A percentile compares a stretch with the other conserved stretches of the same genome.
Conservation (phyloP, 2,113 vertebrate species). For the Sprattus sprattus region DNA sequence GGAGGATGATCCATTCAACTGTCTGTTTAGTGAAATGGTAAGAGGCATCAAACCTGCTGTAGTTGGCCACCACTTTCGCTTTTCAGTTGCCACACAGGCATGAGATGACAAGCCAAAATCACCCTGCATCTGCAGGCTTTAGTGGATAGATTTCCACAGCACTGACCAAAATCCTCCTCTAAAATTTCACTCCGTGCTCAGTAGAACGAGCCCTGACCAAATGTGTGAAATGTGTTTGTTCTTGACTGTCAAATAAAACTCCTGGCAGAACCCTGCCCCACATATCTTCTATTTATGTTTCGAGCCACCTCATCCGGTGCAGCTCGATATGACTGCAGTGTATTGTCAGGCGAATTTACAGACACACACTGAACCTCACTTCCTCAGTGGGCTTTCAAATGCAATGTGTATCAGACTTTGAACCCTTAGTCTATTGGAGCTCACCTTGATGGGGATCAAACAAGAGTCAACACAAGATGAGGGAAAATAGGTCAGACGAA, state of each 20-base stretch:
- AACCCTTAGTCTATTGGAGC: background rate
- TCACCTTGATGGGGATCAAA: no score
- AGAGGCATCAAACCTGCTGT: conserved; percentile 46
- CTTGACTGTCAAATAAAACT: background rate
- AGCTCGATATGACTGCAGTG: background rate
- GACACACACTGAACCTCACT: background rate
- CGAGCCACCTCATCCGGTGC: background rate
- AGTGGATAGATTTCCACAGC: background rate
- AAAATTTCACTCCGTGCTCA: background rate
- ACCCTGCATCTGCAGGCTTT: background rate
- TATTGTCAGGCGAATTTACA: background rate
- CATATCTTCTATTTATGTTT: background rate
- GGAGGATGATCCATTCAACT: conserved; percentile 80
- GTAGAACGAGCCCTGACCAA: background rate
- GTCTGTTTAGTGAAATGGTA: conserved; percentile 92
- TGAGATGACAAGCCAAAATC: background rate
- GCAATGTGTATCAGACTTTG: background rate
- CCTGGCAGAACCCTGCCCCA: background rate
- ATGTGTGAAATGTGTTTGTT: background rate
- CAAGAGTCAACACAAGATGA: no score
- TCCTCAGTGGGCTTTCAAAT: background rate
- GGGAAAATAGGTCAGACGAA: background rate
- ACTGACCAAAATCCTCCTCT: background rate
- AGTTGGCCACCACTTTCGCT: background rate
- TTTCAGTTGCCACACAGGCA: background rate